Evolutionary conservation across 2,797 vertebrate species (phyloP).

Genomic region (Eptatretus atami): DNA sequence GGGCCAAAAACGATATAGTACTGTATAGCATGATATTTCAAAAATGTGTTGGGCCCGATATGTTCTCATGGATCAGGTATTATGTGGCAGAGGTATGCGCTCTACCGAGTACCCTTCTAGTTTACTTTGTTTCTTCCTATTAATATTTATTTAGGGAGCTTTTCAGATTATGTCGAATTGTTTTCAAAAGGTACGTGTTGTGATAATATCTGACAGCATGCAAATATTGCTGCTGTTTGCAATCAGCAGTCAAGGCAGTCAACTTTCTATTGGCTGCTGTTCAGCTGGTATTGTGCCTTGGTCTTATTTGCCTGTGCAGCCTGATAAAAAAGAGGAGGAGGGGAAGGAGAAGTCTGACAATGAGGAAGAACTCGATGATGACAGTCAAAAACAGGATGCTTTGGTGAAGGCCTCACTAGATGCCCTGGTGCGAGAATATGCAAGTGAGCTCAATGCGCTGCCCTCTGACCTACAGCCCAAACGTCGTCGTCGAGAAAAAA

Average conservation of each 20-base stretch:
- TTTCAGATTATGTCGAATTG: too few relatives aligned
- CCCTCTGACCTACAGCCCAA: conserved; percentile 55
- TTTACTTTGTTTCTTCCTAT: not conserved
- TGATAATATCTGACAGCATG: too few relatives aligned
- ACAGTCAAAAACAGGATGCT: conserved; percentile 72
- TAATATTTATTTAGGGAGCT: too few relatives aligned
- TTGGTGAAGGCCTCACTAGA: conserved; percentile 75
- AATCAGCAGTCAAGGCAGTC: too few relatives aligned
- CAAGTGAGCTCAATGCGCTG: conserved; percentile 69
- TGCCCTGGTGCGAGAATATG: conserved; percentile 72
- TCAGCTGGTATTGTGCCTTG: conserved; percentile 8
- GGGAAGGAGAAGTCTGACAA: conserved; percentile 28
- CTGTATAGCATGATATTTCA: too few relatives aligned
- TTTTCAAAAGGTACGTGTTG: too few relatives aligned
- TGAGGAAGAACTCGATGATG: conserved; percentile 70
- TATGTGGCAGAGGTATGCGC: too few relatives aligned
- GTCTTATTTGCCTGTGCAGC: conserved; percentile 11
- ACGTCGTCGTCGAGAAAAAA: conserved; percentile 72
- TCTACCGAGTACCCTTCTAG: too few relatives aligned
- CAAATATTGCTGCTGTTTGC: too few relatives aligned
- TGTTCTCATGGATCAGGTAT: too few relatives aligned
- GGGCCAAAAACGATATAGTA: too few relatives aligned
- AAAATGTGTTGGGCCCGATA: too few relatives aligned
- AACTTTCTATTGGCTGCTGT: not conserved
- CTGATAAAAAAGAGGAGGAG: conserved; percentile 25